A percentile compares a stretch with the other conserved stretches of the same genome.
phyloP scores from a whole-genome alignment of 2,888 invertebrate genomes.

The Thymelicus sylvestris region DNA sequence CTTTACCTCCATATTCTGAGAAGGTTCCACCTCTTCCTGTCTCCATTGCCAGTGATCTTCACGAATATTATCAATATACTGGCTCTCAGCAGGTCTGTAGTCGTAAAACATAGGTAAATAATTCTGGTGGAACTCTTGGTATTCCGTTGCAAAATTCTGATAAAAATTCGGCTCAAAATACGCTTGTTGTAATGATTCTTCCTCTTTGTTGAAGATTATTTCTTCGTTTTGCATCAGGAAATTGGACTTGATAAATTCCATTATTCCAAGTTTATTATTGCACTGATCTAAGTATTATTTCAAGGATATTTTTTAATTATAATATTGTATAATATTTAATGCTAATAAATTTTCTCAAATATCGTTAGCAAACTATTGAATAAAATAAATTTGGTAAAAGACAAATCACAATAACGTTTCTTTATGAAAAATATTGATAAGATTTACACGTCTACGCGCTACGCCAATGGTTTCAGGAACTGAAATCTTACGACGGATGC shows the following conservation, averaged over 20 bases:
- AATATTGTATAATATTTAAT: too few species aligned
- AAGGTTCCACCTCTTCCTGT: conserved; percentile 55
- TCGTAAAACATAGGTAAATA: conserved; percentile 68
- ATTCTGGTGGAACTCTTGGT: conserved; percentile 47
- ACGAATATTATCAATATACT: conserved; percentile 43
- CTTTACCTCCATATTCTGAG: conserved; percentile 51
- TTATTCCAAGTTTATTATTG: conserved; percentile 38
- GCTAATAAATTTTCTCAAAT: too few species aligned
- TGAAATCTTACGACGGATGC: conserved; percentile 32
- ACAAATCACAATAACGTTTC: too few species aligned
- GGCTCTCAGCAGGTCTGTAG: conserved; percentile 49
- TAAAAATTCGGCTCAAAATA: conserved; percentile 43
- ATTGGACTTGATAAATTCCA: conserved; percentile 63
- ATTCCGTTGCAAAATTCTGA: conserved; percentile 43
- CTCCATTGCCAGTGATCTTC: conserved; percentile 54
- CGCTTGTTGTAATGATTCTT: conserved; percentile 37
- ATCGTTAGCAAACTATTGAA: too few species aligned
- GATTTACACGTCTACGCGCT: conserved; percentile 22
- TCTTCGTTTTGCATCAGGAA: conserved; percentile 53
- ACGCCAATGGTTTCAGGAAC: conserved; percentile 22
- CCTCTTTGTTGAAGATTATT: conserved; percentile 41
- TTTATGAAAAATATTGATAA: neutral
- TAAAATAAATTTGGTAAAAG: too few species aligned
- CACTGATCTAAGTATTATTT: neutral
- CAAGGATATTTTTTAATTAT: too few species aligned